Evolutionary conservation across 2,113 vertebrate genomes (phyloP).

Genomic region (Hymenochirus boettgeri): DNA sequence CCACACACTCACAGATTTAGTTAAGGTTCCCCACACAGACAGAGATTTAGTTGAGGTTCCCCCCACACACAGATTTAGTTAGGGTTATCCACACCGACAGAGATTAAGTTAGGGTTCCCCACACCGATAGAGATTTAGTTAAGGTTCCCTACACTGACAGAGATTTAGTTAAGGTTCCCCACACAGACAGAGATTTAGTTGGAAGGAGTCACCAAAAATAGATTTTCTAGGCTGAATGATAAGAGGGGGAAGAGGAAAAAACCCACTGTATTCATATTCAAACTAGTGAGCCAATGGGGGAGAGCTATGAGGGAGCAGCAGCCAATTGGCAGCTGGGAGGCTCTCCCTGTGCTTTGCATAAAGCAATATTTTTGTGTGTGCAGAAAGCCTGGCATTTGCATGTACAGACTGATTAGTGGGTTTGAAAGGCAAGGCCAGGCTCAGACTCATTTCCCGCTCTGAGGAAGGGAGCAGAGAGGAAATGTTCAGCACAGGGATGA

Average conservation of each 20-base stretch:
- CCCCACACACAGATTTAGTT: no score
- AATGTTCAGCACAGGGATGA: conserved; percentile 80
- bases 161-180: no score
- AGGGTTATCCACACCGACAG: no score
- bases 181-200: no score
- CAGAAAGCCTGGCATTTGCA: conserved; percentile 77
- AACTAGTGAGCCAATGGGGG: conserved; percentile 70
- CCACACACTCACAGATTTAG: no score
- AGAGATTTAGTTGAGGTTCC: no score
- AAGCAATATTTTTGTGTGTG: conserved; percentile 84
- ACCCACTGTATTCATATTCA: conserved; percentile 72
- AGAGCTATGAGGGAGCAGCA: conserved; percentile 62
- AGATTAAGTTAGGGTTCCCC: no score
- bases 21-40: no score
- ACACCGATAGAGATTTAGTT: no score
- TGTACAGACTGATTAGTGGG: conserved; percentile 95
- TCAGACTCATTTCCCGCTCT: conserved; percentile 91
- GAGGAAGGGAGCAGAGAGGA: conserved; percentile 86
- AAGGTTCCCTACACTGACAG: no score
- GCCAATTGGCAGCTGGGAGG: conserved; percentile 80
- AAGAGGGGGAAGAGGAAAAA: conserved; percentile 47
- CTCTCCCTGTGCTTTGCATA: conserved; percentile 78
- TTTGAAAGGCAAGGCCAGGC: conserved; percentile 79
- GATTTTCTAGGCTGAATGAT: background rate
- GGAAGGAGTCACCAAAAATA: no score